Base-by-base conservation (phyloP, 2,888 invertebrate genomes). In the Caenorhabditis sp. region DNA sequence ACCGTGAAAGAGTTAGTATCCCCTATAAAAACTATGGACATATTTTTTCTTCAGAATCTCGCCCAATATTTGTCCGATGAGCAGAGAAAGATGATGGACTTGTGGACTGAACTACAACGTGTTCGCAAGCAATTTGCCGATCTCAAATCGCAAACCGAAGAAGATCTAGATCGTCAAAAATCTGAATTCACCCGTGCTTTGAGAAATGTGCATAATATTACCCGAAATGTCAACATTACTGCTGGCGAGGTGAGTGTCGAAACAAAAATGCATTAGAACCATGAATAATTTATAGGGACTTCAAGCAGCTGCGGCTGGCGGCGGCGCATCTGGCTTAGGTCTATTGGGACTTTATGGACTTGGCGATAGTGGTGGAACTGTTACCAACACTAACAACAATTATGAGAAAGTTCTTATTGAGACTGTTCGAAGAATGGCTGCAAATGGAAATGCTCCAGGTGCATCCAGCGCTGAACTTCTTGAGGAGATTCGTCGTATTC, bases 1-100 rank as follows among this genome's bases (percentile, higher is more conserved):
- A 77, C 38, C 77, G 83, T 49, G 85, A 87, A 26, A 69, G 71
- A 56, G 78, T 78, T 62, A 59, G 60, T 12, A 26, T 8, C 17
- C 17, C 26, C 12, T 21, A 27, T 43, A 12, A 61, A 50, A 50
- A 49, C 31, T 31, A 20, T 26, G 36, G 0, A n/a, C 36, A 38
- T n/a, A 31, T 7, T 7, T 26, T 27, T n/a, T 38, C 57, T 77
- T 57, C 60, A 85, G 85, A 87, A 87, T 56, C 69, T 87, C 54
- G 71, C 85, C 20, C 85, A 87, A 58, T 86, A 87, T 59, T 73
- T 87, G 50, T 83, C 83, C 38, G 87, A 87, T 59, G 87, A 87
- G 66, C 87, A 87, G 67, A 81, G 84, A 64, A 87, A 87, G 63
- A 87, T 87, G 85, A 71, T 87, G 36, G 87, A 87, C 54, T 65